Base-by-base conservation (phyloP, 2,113 vertebrate species). In the Macrotis lagotis region DNA sequence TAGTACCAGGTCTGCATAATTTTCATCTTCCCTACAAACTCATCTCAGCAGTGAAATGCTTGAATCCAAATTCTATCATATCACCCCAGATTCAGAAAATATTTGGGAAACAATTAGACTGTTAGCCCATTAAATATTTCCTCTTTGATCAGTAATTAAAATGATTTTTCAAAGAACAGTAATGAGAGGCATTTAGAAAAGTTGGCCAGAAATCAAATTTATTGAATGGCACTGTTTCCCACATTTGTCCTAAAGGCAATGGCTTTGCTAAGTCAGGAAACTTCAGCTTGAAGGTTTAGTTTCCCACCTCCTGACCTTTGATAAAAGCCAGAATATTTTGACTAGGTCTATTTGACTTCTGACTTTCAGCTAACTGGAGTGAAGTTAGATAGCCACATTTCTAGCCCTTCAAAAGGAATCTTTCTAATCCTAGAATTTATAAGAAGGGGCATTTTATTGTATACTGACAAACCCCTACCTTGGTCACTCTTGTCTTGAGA, bases 1-100 rank as follows among this genome's bases (percentile, higher is more conserved):
- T 91, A 97, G 96, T 91, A 92, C 96, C 22, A 44, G 66, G 66
- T 44, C 95, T 96, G 94, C 95, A 97, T 97, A 96, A 96, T 96
- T 97, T 97, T 96, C 90, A 93, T 93, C 97, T 97, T 94, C 92
- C 93, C 11, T 94, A 49, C 93, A 95, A 2, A n/a, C 25, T 95
- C 48, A 89, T 16, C 96, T 94, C 95, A 94, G 95, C 97, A 98
- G 93, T 93, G 94, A 91, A 96, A 91, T 91, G 50, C 97, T 97
- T 91, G 52, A 92, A 88, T 94, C 94, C 94, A 92, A n/a, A 50
- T 94, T 96, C 96, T 51, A 25, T 47, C 47, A 48, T 93, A 83
- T 90, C 91, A 91, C 74, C 52, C 24, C 93, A 50, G 26, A 50
- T 95, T 96, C 50, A 95, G 89, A 94, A 96, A 93, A 93, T 89